Percentiles rank a stretch among this genome's conserved stretches.
Conservation (phyloP, 2,797 vertebrate genomes). For the Gadopsis marmoratus region DNA sequence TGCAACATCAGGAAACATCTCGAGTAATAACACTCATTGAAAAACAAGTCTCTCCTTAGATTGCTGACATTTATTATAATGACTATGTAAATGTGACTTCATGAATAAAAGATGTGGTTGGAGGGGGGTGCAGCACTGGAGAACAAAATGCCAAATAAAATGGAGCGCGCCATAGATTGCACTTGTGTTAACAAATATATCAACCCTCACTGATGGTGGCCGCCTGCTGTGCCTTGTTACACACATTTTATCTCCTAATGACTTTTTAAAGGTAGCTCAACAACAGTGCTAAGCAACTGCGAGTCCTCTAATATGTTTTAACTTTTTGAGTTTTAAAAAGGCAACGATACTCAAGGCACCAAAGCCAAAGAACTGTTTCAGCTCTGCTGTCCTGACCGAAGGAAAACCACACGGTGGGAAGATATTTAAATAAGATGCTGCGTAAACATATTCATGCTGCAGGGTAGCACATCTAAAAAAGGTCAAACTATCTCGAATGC, state of each 20-base stretch:
- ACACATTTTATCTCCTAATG: conserved; percentile 80
- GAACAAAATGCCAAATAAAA: conserved; percentile 86
- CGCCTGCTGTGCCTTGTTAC: conserved; percentile 78
- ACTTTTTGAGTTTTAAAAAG: conserved; percentile 45
- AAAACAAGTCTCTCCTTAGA: conserved; percentile 83
- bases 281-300: conserved; percentile 44
- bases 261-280: conserved; percentile 75
- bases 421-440: conserved; percentile 7
- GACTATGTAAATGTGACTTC: conserved; percentile 86
- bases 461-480: neutral
- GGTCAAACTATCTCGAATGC: neutral
- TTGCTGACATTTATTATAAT: conserved; percentile 89
- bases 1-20: conserved; percentile 68
- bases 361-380: neutral
- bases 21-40: conserved; percentile 75
- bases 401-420: conserved; percentile 16
- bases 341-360: neutral
- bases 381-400: neutral
- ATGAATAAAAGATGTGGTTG: conserved; percentile 86
- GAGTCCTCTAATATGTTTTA: conserved; percentile 35
- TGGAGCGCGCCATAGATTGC: conserved; percentile 76
- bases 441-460: neutral
- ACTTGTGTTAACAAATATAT: conserved; percentile 84
- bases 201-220: conserved; percentile 72
- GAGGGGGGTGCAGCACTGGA: conserved; percentile 55